Evolutionary conservation across 2,797 vertebrate genomes (phyloP), one percentile per base, ranked within the genome.

Genomic region (Sebastes trivittatus): DNA sequence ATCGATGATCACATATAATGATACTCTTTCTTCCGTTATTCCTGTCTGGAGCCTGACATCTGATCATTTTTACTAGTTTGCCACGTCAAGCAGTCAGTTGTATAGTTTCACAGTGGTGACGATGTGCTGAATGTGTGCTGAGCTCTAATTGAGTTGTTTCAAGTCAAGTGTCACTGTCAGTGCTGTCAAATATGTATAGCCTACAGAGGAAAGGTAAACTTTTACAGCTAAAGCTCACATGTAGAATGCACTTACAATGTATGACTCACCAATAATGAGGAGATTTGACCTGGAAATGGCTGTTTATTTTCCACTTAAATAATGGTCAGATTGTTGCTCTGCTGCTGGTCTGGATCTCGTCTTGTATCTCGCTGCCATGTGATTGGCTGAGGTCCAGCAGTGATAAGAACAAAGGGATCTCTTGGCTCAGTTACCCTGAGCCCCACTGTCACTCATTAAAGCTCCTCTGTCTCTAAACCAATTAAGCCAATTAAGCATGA

Each of bases 401-500:
- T 22, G 73, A 89, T 82, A 78, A 86, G 89, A 87, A 93, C 87
- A 93, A 93, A 90, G 72, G 64, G 65, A 77, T 88, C 76, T 88
- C 85, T 90, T 89, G 92, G 92, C 91, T 93, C 84, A 3, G 84
- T 93, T 86, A 85, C 87, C 68, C 78, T 46, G 68, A 87, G 82
- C 55, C 83, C 80, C 76, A 58, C 83, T 83, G 80, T 80, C 83
- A 75, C 76, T 90, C 85, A 88, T 90, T 89, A 89, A 92, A 87
- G 86, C 88, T 87, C 77, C 73, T 65, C 85, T 74, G 84, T 76
- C 86, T 86, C 85, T 88, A 86, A 94, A 90, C 86, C 88, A 94
- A 93, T 95, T 90, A 91, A 87, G 84, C 84, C 92, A 94, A 93
- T 93, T 93, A 92, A 87, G 88, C 89, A 89, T 89, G 90, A 90